Base-by-base conservation (phyloP, 2,113 vertebrate species). In the Danionella cerebrum region DNA sequence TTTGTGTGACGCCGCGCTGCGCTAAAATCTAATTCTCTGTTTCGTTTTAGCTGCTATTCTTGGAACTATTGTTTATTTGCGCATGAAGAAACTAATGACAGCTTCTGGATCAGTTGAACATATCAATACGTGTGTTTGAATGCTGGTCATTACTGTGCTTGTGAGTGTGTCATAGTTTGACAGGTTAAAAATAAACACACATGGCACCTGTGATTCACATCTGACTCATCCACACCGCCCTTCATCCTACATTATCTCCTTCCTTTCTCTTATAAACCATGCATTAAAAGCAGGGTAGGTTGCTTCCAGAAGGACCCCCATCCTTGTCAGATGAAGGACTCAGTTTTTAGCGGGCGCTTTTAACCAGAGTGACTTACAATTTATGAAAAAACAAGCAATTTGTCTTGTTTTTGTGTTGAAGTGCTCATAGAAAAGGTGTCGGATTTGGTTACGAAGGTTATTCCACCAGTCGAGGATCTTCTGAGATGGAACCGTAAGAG, bases 191-290 rank as follows among this genome's bases (percentile, higher is more conserved):
- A 50, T 59, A 29, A 62, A 62, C 12, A 24, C 55, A 48, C 14
- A 19, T 65, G 64, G 33, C 18, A 42, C 14, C 11, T 66, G 36
- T 70, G 62, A 62, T 48, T 38, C 55, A 31, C 14, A 24, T 47
- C 14, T 67, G 70, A 67, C 38, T 54, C 64, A 53, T 22, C 14
- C 11, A 22, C 24, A 41, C 41, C 31, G 36, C 16, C 42, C 38
- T 41, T 21, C 1, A 6, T 45, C 36, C 67, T 39, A 63, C 39
- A 69, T 51, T 59, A 67, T 45, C 36, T 69, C 44, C 63, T 35
- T 71, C 54, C 36, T 69, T 35, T 65, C 39, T 71, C 54, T 59
- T 67, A 21, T 41, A 70, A 48, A 5, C 10, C 12, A 9, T 19
- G 3, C 10, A 42, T 64, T 21, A 36, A 8, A 6, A 44, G 24